Conservation (phyloP, 2,797 vertebrate species). For the Molossus alvarezi region DNA sequence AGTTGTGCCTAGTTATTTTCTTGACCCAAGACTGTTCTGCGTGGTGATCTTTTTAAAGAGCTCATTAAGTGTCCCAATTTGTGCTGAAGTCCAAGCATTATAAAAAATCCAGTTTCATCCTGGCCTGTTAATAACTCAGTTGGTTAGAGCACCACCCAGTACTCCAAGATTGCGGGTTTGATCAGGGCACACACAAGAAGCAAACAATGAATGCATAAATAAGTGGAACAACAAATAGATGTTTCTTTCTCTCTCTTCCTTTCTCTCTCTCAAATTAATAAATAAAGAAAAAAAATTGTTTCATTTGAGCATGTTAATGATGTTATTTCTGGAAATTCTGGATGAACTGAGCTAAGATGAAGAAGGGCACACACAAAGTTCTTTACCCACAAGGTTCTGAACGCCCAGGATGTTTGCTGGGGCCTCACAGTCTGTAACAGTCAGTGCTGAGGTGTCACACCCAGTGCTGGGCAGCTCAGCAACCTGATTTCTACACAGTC, state of each 20-base stretch:
- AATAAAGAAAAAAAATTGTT: background rate
- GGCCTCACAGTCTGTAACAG: background rate
- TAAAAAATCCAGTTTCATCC: background rate
- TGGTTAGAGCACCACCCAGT: background rate
- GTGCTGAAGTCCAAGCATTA: background rate
- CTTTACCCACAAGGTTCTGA: background rate
- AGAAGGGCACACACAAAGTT: background rate
- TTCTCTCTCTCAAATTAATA: background rate
- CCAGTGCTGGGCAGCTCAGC: background rate
- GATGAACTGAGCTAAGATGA: background rate
- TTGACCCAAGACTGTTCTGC: background rate
- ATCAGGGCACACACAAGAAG: background rate
- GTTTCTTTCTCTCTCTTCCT: background rate
- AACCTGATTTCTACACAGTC: background rate
- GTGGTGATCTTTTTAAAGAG: background rate
- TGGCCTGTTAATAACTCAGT: background rate
- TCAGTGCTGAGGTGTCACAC: background rate
- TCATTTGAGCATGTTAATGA: background rate
- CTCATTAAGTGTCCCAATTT: background rate
- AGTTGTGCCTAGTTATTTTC: constrained; percentile 16
- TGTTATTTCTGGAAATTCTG: background rate
- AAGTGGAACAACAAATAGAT: background rate
- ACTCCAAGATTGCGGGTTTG: background rate
- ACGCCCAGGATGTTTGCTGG: background rate
- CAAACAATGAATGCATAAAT: background rate